Conservation (phyloP, 2,888 invertebrate genomes). For the Volucella bombylans region DNA sequence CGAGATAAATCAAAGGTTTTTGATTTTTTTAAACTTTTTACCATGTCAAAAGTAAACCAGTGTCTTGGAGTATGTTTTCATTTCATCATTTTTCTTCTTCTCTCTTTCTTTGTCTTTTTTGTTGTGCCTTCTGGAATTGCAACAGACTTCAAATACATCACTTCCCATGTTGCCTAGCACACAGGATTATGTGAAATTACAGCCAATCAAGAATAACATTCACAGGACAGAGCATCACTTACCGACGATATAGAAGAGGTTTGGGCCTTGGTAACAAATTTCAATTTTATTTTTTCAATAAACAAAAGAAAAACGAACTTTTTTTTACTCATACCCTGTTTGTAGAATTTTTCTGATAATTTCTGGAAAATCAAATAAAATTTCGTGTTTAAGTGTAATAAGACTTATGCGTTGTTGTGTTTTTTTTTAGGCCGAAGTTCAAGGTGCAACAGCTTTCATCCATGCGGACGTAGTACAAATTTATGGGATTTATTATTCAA, state of each 20-base stretch:
- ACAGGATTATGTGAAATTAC: slow-evolving; percentile 80
- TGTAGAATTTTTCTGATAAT: slow-evolving; percentile 40
- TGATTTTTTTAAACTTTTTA: slow-evolving; percentile 72
- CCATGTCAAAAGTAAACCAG: slow-evolving; percentile 67
- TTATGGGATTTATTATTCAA: too few relatives aligned
- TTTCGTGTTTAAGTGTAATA: background rate
- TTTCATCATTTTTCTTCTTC: slow-evolving; percentile 19
- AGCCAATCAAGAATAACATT: slow-evolving; percentile 80
- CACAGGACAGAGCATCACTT: slow-evolving; percentile 82
- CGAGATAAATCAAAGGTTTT: slow-evolving; percentile 86
- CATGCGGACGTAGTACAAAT: too few relatives aligned
- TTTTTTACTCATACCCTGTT: slow-evolving; percentile 63
- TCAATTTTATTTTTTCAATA: slow-evolving; percentile 26
- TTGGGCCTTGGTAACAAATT: slow-evolving; percentile 26
- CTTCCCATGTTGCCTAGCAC: slow-evolving; percentile 81
- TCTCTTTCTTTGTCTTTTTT: slow-evolving; percentile 28
- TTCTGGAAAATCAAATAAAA: slow-evolving; percentile 1
- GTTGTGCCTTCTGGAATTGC: slow-evolving; percentile 15
- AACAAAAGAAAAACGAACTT: slow-evolving; percentile 20
- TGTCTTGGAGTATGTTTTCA: slow-evolving; percentile 33
- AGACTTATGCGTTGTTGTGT: background rate
- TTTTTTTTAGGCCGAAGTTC: background rate
- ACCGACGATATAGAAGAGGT: slow-evolving; percentile 80
- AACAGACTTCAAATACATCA: slow-evolving; percentile 82
- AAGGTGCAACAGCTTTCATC: background rate